Conservation (phyloP, 2,797 vertebrate genomes). For the Paguma larvata region DNA sequence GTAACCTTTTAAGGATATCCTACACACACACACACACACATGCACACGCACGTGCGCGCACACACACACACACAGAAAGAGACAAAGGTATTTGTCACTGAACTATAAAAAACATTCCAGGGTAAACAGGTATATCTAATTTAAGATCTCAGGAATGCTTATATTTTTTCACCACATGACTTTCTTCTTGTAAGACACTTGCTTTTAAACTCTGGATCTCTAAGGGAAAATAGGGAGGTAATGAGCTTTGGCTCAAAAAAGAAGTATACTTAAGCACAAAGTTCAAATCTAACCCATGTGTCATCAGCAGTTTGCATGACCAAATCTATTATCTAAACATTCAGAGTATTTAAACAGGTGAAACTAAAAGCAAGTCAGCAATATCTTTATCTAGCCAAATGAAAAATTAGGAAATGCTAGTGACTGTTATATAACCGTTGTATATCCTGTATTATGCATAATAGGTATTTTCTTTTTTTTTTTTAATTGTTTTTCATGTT, state of each 20-base stretch:
- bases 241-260: not conserved
- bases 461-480: slow-evolving; percentile 32
- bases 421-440: not conserved
- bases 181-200: not conserved
- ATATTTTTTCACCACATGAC: not conserved
- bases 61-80: not conserved
- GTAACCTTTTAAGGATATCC: not conserved
- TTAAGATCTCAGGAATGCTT: slow-evolving; percentile 16
- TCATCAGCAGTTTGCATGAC: not conserved
- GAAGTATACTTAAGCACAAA: not conserved
- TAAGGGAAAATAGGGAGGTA: not conserved
- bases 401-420: not conserved
- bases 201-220: slow-evolving; percentile 2
- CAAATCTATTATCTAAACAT: slow-evolving; percentile 30
- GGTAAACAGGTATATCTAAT: not conserved
- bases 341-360: not conserved
- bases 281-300: slow-evolving; percentile 27
- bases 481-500: not conserved
- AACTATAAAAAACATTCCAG: not conserved
- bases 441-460: not conserved
- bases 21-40: not conserved
- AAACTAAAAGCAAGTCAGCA: slow-evolving; percentile 41
- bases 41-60: too few relatives aligned
- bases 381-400: slow-evolving; percentile 17
- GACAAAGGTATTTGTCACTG: not conserved